Evolutionary conservation across 1,140 invertebrate species (phyloP), one percentile per base, ranked within the genome.

Genomic region (Neuroterus valhalla): DNA sequence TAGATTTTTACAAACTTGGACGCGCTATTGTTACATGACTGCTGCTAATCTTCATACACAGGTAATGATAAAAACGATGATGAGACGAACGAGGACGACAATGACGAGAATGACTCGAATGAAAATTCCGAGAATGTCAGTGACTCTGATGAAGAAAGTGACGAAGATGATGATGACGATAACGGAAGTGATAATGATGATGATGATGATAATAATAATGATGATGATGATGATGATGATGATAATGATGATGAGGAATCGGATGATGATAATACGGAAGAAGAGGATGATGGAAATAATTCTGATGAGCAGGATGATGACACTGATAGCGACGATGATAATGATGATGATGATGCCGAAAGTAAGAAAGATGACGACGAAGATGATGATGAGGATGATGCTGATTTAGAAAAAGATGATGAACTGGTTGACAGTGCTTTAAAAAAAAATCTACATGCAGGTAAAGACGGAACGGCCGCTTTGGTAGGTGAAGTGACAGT

Each of bases 1-100:
- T 19, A 43, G 71, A 44, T 48, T 31, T 46, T 17, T 62, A 46
- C 52, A 23, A 70, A 44, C 4, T 26, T 62, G 12, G 48, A 43
- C 69, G 76, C 62, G 62, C 5, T 74, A 78, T 69, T 78, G 19
- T 69, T 52, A 78, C 5, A 55, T 81, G 78, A 81, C 71, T 71
- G 71, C 77, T 76, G 74, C 68, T 85, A 77, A 76, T 81, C 76
- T 81, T 81, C 80, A 76, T 77, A 89, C 50, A 86, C 90, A 81
- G 89, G 91, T 76, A 89, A 91, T 72, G 89, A 92, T 77, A 89
- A 91, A 77, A 90, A 92, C 81, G 89, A 91, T 81, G 89, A 91
- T 71, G 87, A 91, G 70, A 87, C 91, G 62, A 85, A 91, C 76
- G 86, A 91, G 68, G 88, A 87, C 77, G 84, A 90, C 19, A 86